These are phyloP conservation scores for Ecliptopera silaceata DNA, from an alignment of 2,888 invertebrate species.

Conservation along the genomic window DNA sequence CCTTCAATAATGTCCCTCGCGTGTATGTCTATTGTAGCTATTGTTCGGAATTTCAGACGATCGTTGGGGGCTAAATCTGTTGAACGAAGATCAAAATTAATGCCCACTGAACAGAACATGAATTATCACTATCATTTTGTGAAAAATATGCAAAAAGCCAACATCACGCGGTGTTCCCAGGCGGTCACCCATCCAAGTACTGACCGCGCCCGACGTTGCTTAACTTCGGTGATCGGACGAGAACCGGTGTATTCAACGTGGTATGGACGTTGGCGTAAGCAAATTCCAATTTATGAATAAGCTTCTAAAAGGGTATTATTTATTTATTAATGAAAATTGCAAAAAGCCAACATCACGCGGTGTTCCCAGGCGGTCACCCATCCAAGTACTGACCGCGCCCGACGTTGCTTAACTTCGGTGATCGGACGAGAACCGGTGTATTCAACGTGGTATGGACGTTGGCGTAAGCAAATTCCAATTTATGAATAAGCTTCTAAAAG, in stretches of 20 bases:
- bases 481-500: too few species aligned
- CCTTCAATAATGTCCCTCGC: constrained; percentile 94
- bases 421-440: constrained; percentile 69
- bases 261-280: constrained; percentile 28
- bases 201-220: constrained; percentile 74
- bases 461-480: not conserved
- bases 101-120: too few species aligned
- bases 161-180: constrained; percentile 60
- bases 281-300: too few species aligned
- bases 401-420: constrained; percentile 76
- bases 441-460: constrained; percentile 40
- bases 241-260: constrained; percentile 31
- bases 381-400: constrained; percentile 69
- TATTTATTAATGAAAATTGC: constrained; percentile 37
- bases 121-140: too few species aligned
- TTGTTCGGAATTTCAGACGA: constrained; percentile 92
- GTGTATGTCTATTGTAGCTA: constrained; percentile 96
- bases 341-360: constrained; percentile 60
- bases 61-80: constrained; percentile 90
- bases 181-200: constrained; percentile 67
- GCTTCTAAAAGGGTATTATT: too few species aligned
- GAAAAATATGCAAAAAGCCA: constrained; percentile 43
- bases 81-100: not conserved
- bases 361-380: constrained; percentile 68
- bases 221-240: constrained; percentile 68